Evolutionary conservation across 2,113 vertebrate species (phyloP), one percentile per base, ranked within the genome.

Genomic region (Zosterops lateralis): DNA sequence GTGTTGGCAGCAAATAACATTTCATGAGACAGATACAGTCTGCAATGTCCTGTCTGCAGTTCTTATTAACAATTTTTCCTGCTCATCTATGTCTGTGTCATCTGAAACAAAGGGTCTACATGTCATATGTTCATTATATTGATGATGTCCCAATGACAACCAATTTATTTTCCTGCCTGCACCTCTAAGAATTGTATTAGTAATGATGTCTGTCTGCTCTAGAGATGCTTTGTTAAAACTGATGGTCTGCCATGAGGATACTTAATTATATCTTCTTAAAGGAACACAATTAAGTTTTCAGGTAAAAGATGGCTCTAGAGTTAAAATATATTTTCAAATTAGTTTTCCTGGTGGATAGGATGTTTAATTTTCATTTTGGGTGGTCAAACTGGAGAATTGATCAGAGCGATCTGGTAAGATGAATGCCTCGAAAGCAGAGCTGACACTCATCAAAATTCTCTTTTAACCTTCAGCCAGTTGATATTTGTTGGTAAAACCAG

Each of bases 211-310:
- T 93, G 75, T 77, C 66, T 89, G 78, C 72, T 89, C 62, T 84
- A 86, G 93, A 95, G 82, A 86, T 90, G 92, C 87, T 95, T 94
- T 92, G 79, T 80, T 75, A 85, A 90, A 93, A 92, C 86, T 64
- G 61, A 91, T 92, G 82, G 50, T 72, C 92, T 94, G 92, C 96
- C 93, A 92, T 81, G 40, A 34, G 65, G 84, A 74, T 90, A 94
- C 92, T 96, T 96, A 96, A 95, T 97, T 97, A 93, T n/a, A 87
- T 88, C 89, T 96, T 95, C 91, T 93, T 96, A 96, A 96, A 91
- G 65, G 88, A 94, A 90, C 57, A 90, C 93, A 91, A 96, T 96
- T 95, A 96, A 92, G 53, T 94, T 92, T 90, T 66, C 67, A 92
- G 89, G 93, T 91, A 93, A 92, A 93, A 92, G 36, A 95, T 93